Conservation (phyloP, 2,888 invertebrate species). For the Epinotia demarniana region DNA sequence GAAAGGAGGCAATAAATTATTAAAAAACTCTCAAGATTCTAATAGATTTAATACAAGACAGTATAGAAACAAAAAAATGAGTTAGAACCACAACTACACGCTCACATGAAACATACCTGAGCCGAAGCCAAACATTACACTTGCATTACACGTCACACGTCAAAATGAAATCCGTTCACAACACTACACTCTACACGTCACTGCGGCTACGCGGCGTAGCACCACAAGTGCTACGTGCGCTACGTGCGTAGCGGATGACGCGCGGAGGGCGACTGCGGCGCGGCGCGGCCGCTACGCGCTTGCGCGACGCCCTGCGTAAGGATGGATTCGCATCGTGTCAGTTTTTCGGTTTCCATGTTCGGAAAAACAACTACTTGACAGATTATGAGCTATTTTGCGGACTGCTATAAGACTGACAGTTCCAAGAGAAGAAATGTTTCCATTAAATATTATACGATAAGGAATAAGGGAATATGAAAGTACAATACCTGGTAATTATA, state of each 20-base stretch:
- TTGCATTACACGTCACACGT: conserved; percentile 18
- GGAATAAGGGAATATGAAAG: not conserved
- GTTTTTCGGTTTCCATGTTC: conserved; percentile 37
- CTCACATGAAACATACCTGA: conserved; percentile 9
- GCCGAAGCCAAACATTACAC: conserved; percentile 19
- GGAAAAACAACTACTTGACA: conserved; percentile 6
- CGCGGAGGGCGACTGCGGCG: conserved; percentile 39
- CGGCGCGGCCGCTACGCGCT: conserved; percentile 33
- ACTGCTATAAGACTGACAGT: not conserved
- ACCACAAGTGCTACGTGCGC: conserved; percentile 19
- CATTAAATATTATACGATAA: not conserved
- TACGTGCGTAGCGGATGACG: conserved; percentile 32
- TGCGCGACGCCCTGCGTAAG: conserved; percentile 32
- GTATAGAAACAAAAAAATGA: not conserved
- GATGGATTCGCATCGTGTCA: conserved; percentile 38
- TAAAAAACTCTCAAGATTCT: not conserved
- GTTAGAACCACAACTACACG: not conserved
- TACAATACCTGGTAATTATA: not conserved
- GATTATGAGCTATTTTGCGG: conserved; percentile 5
- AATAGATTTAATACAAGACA: not conserved
- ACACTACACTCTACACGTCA: conserved; percentile 41
- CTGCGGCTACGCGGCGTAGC: conserved; percentile 36
- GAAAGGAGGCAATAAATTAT: not conserved
- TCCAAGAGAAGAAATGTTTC: not conserved
- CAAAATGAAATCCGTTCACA: conserved; percentile 29